A percentile compares a stretch with the other conserved stretches of the same genome.
These are phyloP conservation scores for Lepidostoma basale DNA, from an alignment of 1,140 invertebrate genomes.

Conservation along the genomic window DNA sequence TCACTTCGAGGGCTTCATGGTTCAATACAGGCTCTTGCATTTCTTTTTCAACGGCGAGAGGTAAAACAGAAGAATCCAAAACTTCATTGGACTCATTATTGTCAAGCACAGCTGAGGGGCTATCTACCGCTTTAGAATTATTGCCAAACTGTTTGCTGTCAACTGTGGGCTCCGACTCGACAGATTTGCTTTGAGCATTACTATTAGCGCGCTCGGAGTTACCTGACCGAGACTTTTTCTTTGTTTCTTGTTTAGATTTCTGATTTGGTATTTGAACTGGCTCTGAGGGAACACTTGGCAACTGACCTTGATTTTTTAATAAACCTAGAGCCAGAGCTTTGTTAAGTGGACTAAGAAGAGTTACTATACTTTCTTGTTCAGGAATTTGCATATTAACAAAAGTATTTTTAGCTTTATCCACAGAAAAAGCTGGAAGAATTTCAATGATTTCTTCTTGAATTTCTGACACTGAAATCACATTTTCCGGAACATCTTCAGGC, in stretches of 20 bases:
- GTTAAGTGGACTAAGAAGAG: neutral
- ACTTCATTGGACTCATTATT: too few relatives aligned
- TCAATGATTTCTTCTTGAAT: neutral
- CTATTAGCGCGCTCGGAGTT: neutral
- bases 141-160: neutral
- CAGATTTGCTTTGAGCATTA: neutral
- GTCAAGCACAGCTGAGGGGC: too few relatives aligned
- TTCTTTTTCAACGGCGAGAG: too few relatives aligned
- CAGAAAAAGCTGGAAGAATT: neutral
- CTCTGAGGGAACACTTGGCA: neutral
- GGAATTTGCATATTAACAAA: neutral
- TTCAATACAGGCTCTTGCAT: too few relatives aligned
- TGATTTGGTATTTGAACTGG: neutral
- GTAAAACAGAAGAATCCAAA: too few relatives aligned
- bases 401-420: neutral
- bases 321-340: neutral
- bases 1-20: too few relatives aligned
- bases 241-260: constrained; percentile 12
- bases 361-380: neutral
- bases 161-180: neutral
- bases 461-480: neutral
- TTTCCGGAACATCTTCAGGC: neutral
- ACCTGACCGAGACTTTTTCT: constrained; percentile 5
- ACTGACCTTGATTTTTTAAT: neutral
- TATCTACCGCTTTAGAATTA: too few relatives aligned